Conservation (phyloP, 2,113 vertebrate genomes). For the Lipotes vexillifer region DNA sequence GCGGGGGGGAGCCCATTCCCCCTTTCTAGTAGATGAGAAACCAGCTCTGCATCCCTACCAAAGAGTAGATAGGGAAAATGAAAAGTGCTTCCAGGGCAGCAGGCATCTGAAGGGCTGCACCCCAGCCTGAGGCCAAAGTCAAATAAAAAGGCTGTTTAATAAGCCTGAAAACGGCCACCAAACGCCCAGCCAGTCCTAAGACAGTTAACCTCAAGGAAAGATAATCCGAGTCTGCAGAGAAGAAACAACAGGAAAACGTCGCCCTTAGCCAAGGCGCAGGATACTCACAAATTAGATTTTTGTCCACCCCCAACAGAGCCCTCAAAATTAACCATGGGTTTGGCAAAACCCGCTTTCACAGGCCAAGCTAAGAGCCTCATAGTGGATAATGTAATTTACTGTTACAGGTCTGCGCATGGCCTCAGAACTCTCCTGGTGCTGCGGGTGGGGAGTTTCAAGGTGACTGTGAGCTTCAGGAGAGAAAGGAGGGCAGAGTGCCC, state of each 20-base stretch:
- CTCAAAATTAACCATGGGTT: slow-evolving; percentile 48
- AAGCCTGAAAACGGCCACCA: slow-evolving; percentile 18
- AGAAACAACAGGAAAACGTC: slow-evolving; percentile 20
- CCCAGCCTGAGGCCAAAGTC: slow-evolving; percentile 67
- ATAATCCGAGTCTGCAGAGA: slow-evolving; percentile 38
- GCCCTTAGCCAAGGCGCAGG: slow-evolving; percentile 6
- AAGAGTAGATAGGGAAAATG: slow-evolving; percentile 22
- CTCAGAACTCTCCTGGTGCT: slow-evolving; percentile 23
- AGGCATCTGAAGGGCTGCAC: slow-evolving; percentile 29
- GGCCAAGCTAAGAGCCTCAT: slow-evolving; percentile 58
- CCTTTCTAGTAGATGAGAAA: slow-evolving; percentile 23
- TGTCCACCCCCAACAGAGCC: slow-evolving; percentile 58
- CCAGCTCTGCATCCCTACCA: slow-evolving; percentile 14
- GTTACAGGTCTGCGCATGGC: slow-evolving; percentile 35
- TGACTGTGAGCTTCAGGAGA: slow-evolving; percentile 62
- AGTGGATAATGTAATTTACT: slow-evolving; percentile 36
- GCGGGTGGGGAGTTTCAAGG: slow-evolving; percentile 50
- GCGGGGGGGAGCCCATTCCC: background rate
- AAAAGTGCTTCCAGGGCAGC: slow-evolving; percentile 22
- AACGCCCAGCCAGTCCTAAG: slow-evolving; percentile 47
- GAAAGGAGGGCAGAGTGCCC: slow-evolving; percentile 56
- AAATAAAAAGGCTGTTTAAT: slow-evolving; percentile 33
- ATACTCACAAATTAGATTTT: slow-evolving; percentile 58
- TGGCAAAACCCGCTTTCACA: slow-evolving; percentile 58
- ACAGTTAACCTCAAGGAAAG: slow-evolving; percentile 59